Conservation (phyloP, 2,888 invertebrate genomes). For the Panorpa germanica region DNA sequence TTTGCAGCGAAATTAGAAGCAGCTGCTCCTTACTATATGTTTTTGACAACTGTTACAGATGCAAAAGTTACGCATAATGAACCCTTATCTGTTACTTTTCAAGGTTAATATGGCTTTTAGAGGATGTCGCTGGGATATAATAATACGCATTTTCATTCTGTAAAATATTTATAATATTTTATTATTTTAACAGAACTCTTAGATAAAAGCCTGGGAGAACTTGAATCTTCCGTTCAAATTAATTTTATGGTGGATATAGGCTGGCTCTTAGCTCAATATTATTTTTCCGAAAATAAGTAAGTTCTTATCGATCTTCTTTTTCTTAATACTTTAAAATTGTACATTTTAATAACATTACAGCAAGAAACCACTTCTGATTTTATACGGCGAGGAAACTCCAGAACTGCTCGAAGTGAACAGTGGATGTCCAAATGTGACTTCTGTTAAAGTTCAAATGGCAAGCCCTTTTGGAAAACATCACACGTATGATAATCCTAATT, state of each 20-base stretch:
- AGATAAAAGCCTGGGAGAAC: constrained; percentile 53
- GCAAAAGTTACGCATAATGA: constrained; percentile 41
- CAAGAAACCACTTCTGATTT: constrained; percentile 46
- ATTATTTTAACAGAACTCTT: constrained; percentile 41
- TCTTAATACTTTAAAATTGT: constrained; percentile 7
- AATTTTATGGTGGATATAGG: constrained; percentile 86
- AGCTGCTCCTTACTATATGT: constrained; percentile 53
- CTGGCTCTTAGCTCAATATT: constrained; percentile 77
- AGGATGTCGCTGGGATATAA: neutral
- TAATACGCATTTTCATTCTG: constrained; percentile 1
- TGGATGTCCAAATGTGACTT: constrained; percentile 43
- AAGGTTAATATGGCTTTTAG: constrained; percentile 24
- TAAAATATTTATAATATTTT: constrained; percentile 6
- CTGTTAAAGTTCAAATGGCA: constrained; percentile 48
- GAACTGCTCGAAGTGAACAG: constrained; percentile 33
- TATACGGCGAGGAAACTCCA: constrained; percentile 56
- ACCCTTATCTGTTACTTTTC: constrained; percentile 46
- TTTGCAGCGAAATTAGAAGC: constrained; percentile 46
- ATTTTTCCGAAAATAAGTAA: constrained; percentile 51
- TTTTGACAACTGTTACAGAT: constrained; percentile 52
- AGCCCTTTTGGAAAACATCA: constrained; percentile 77
- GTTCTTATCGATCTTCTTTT: constrained; percentile 12
- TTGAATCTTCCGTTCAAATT: constrained; percentile 63
- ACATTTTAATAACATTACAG: constrained; percentile 23
- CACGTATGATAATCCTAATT: constrained; percentile 32